Conservation (phyloP, 2,888 invertebrate species). For the Athalia cordata region DNA sequence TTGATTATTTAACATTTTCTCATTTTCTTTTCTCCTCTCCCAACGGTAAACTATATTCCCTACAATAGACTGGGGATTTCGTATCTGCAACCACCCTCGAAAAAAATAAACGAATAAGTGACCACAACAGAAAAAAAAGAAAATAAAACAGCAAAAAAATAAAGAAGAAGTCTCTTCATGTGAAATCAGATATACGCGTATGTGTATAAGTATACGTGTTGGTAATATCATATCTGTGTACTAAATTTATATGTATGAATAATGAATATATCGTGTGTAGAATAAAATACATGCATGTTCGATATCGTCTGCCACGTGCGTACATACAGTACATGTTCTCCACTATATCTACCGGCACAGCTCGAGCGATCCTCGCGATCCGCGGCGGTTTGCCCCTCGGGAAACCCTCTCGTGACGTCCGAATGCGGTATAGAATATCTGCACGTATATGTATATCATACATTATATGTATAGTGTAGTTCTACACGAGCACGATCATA, state of each 20-base stretch:
- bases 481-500: too few relatives aligned
- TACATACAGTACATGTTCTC: neutral
- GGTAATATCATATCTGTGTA: neutral
- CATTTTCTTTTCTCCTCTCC: too few relatives aligned
- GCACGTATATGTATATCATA: too few relatives aligned
- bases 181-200: neutral
- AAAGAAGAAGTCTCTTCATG: neutral
- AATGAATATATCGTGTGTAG: neutral
- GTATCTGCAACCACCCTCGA: slow-evolving; percentile 11
- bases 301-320: neutral
- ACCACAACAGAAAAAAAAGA: neutral
- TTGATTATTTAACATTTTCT: too few relatives aligned
- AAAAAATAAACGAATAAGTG: neutral
- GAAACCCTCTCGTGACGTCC: too few relatives aligned
- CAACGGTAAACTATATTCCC: slow-evolving; percentile 1
- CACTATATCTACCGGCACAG: too few relatives aligned
- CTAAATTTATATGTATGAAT: neutral
- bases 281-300: neutral
- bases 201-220: too few relatives aligned
- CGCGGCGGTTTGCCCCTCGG: too few relatives aligned
- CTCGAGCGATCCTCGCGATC: too few relatives aligned
- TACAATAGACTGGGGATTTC: neutral
- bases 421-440: too few relatives aligned
- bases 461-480: too few relatives aligned
- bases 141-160: neutral